These are phyloP conservation scores for Lepisosteus oculatus DNA, from an alignment of 2,113 vertebrate species.

Conservation along the genomic window DNA sequence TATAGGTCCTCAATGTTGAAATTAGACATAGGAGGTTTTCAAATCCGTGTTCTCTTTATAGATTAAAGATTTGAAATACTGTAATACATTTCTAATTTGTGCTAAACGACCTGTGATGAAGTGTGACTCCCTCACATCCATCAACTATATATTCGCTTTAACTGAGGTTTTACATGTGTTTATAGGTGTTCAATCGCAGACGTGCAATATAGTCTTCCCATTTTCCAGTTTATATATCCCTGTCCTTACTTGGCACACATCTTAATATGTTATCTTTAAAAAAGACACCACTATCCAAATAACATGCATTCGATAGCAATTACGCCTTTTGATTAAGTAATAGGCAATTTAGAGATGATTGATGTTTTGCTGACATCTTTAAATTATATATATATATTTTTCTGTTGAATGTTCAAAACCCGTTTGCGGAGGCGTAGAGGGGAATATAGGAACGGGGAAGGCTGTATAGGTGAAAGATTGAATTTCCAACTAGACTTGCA, in stretches of 20 bases:
- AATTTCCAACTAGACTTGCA: slow-evolving; percentile 13
- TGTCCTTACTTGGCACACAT: neutral
- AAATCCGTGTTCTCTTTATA: slow-evolving; percentile 5
- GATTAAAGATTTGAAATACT: slow-evolving; percentile 11
- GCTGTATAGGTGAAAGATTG: slow-evolving; percentile 10
- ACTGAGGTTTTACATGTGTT: slow-evolving; percentile 20
- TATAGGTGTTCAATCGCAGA: neutral
- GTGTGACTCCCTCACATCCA: slow-evolving; percentile 14
- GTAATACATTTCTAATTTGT: slow-evolving; percentile 23
- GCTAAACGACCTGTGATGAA: slow-evolving; percentile 21
- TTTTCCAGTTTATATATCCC: neutral
- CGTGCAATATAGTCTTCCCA: neutral
- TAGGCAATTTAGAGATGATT: slow-evolving; percentile 1
- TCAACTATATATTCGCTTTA: slow-evolving; percentile 16
- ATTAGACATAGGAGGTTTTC: slow-evolving; percentile 11
- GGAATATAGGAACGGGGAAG: neutral
- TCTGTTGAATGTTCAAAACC: neutral
- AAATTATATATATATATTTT: neutral
- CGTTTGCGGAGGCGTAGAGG: no score
- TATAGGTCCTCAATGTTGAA: slow-evolving; percentile 5
- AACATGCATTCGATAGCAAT: slow-evolving; percentile 11
- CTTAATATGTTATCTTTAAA: slow-evolving; percentile 2
- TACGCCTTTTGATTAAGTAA: neutral
- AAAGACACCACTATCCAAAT: slow-evolving; percentile 1
- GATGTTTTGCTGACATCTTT: neutral